Evolutionary conservation across 2,797 vertebrate species (phyloP), one percentile per base, ranked within the genome.

Genomic region (Lagorchestes hirsutus): DNA sequence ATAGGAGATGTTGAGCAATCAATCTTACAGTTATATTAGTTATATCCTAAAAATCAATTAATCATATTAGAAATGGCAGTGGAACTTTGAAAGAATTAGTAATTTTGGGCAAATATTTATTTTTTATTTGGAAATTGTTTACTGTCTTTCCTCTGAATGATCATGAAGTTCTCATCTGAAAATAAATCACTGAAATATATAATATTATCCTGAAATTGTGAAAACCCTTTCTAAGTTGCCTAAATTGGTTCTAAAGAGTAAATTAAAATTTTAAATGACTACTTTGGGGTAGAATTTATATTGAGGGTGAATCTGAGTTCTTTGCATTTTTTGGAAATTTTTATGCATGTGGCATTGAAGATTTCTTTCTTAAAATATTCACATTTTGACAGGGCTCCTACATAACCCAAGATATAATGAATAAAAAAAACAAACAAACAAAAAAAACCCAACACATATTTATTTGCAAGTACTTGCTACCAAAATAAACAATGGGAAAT

Each of bases 341-440:
- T 82, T 46, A 9, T 46, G 18, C 18, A 27, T 46, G 2, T 82
- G 40, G 18, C 67, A 40, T 9, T 46, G 40, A 82, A 82, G 46
- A 82, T 3, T 82, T 82, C 31, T 46, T 82, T 22, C n/a, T 82
- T 46, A 82, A 82, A 24, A 24, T 82, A 24, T 10, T 87, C 92
- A 91, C 31, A 96, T 91, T 93, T 94, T 18, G 55, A 92, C 34
- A 94, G 74, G 22, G 40, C 8, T 82, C 22, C 91, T 1, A 94
- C 95, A 90, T 93, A 91, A 0, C 0, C 57, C 46, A 57, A 92
- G 10, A 93, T 62, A 54, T 4, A 22, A 82, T 24, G 46, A 46
- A 82, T 54, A 93, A 46, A 96, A 93, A 97, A 50, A 87, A 97
- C n/a, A n/a, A n/a, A n/a, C n/a, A n/a, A n/a, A n/a, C n/a, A 91